Percentiles rank a stretch among this genome's conserved stretches.
These are phyloP conservation scores for Bothrops alternatus DNA, from an alignment of 2,797 vertebrate genomes.

Conservation along the genomic window DNA sequence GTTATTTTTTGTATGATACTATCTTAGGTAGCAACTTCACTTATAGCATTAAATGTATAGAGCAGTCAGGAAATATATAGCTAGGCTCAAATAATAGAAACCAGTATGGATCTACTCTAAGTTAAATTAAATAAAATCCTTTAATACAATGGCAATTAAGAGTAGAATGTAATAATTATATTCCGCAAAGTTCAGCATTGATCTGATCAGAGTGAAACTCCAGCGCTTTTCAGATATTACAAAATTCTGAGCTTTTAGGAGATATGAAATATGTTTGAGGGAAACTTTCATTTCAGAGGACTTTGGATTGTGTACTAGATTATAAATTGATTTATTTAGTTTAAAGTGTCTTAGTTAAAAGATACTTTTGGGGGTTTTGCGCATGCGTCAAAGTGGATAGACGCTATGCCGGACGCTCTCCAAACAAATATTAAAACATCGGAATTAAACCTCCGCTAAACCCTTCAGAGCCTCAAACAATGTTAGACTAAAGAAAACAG, in stretches of 20 bases:
- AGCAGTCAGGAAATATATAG: not conserved
- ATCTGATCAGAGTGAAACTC: not conserved
- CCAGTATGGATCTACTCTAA: not conserved
- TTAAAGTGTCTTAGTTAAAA: not conserved
- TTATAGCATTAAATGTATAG: not conserved
- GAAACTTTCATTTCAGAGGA: not conserved
- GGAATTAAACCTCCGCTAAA: too few relatives aligned
- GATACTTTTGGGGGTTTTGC: too few relatives aligned
- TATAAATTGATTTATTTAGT: not conserved
- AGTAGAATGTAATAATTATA: not conserved
- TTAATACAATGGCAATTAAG: not conserved
- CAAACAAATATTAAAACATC: too few relatives aligned
- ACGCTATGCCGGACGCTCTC: too few relatives aligned
- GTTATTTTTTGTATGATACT: not conserved
- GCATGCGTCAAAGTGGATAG: too few relatives aligned
- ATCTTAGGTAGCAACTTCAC: not conserved
- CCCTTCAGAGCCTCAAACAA: too few relatives aligned
- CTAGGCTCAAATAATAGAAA: not conserved
- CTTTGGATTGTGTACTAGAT: not conserved
- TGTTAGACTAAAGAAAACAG: too few relatives aligned
- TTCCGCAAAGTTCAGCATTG: not conserved
- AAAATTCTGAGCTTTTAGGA: not conserved
- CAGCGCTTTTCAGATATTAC: not conserved
- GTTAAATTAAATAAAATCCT: not conserved
- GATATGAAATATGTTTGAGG: not conserved